A percentile compares a stretch with the other conserved stretches of the same genome.
Conservation (phyloP, 2,797 vertebrate species). For the Melanotaenia parkinsoni region DNA sequence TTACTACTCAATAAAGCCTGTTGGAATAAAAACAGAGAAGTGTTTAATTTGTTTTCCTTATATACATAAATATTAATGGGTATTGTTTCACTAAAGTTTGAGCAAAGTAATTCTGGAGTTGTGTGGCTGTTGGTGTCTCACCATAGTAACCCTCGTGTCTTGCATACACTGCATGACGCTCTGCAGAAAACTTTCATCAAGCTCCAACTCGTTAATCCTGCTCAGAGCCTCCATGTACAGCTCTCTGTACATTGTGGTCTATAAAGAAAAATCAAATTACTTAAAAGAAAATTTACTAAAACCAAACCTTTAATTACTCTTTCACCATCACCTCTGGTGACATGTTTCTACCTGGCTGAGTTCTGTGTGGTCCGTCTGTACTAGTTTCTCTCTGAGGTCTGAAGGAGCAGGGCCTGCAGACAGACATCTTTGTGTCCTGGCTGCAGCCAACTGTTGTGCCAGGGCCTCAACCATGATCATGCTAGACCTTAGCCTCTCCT, state of each 20-base stretch:
- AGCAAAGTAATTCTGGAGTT: not conserved
- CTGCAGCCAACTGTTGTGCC: constrained; percentile 83
- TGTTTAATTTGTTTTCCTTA: not conserved
- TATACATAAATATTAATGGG: not conserved
- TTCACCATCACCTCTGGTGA: not conserved
- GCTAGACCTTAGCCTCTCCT: constrained; percentile 86
- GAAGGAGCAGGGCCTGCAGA: constrained; percentile 72
- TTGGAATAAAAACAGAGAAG: constrained; percentile 17
- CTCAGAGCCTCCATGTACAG: constrained; percentile 77
- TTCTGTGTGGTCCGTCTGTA: constrained; percentile 87
- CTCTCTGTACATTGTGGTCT: constrained; percentile 82
- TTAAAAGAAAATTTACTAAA: not conserved
- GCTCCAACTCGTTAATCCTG: constrained; percentile 76
- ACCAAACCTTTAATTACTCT: not conserved
- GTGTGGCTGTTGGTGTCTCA: constrained; percentile 58
- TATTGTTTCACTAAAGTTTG: not conserved
- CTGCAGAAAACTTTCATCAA: constrained; percentile 64
- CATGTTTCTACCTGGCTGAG: constrained; percentile 79
- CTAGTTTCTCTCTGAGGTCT: constrained; percentile 80
- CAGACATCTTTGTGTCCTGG: constrained; percentile 45
- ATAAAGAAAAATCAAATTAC: constrained; percentile 17
- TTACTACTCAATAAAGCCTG: constrained; percentile 70
- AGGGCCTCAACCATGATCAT: constrained; percentile 91
- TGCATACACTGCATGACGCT: constrained; percentile 73
- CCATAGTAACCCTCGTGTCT: constrained; percentile 64